Evolutionary conservation across 2,888 invertebrate genomes (phyloP).

Genomic region (Craniophora ligustri): DNA sequence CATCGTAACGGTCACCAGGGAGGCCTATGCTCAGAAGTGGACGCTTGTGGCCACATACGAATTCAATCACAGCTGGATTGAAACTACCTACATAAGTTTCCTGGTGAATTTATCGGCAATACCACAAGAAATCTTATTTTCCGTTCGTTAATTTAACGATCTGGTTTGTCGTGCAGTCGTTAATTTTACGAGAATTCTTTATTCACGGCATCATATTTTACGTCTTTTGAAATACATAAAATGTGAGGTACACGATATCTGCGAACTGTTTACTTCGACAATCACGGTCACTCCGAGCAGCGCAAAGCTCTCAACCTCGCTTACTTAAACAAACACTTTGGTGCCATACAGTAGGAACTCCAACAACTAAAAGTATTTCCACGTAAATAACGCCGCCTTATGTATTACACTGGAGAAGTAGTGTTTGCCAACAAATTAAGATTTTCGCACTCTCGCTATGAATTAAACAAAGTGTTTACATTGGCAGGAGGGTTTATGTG

Average conservation of each 20-base stretch:
- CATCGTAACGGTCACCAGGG: conserved; percentile 7
- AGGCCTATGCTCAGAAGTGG: conserved; percentile 7
- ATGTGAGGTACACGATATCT: conserved; percentile 10
- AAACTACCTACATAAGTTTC: not conserved
- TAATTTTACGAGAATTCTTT: conserved; percentile 24
- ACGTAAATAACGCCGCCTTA: conserved; percentile 36
- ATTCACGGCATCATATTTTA: conserved; percentile 26
- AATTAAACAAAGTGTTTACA: conserved; percentile 55
- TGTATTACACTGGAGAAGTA: conserved; percentile 19
- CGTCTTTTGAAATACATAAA: conserved; percentile 32
- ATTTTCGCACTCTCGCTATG: conserved; percentile 46
- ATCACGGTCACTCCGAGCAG: conserved; percentile 17
- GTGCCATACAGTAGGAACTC: conserved; percentile 1
- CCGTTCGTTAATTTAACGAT: conserved; percentile 19
- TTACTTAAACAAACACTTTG: conserved; percentile 27
- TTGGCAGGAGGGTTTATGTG: conserved; percentile 62
- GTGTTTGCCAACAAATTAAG: conserved; percentile 55
- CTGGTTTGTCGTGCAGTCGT: conserved; percentile 12
- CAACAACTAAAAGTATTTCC: conserved; percentile 7
- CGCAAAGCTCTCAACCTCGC: conserved; percentile 11
- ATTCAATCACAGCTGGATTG: conserved; percentile 27
- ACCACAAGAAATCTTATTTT: not conserved
- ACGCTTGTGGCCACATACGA: conserved; percentile 13
- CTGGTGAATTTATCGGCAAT: conserved; percentile 8
- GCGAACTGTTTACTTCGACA: conserved; percentile 24